These are phyloP conservation scores for Amitus sp. DNA, from an alignment of 2,888 invertebrate species.

Conservation along the genomic window DNA sequence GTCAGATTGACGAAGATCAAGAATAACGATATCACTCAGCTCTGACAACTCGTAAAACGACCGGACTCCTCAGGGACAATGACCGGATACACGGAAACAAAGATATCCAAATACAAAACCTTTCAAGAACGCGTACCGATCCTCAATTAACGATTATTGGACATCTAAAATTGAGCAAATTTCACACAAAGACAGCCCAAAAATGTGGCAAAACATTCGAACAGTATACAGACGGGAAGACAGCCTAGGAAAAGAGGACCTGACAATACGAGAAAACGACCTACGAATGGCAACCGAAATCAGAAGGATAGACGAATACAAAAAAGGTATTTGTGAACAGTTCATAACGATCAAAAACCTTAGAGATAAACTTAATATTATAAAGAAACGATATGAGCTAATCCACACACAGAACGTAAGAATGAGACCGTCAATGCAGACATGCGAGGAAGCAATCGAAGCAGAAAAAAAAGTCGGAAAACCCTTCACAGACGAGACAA, in stretches of 20 bases:
- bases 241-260: neutral
- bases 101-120: neutral
- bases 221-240: neutral
- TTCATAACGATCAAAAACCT: neutral
- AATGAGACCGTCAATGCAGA: neutral
- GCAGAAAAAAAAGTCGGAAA: neutral
- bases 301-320: no score
- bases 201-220: neutral
- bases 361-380: neutral
- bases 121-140: no score
- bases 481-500: neutral
- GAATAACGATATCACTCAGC: neutral
- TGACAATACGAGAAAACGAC: neutral
- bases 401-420: constrained; percentile 7
- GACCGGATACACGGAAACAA: neutral
- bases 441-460: neutral
- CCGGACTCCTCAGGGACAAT: neutral
- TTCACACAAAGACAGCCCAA: neutral
- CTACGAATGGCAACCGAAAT: no score
- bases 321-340: no score
- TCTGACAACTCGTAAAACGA: neutral
- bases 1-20: neutral
- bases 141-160: neutral
- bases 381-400: neutral
- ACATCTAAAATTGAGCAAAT: neutral